Percentiles rank a stretch among this genome's conserved stretches.
These are phyloP conservation scores for Albula goreensis DNA, from an alignment of 2,113 vertebrate genomes.

Conservation along the genomic window DNA sequence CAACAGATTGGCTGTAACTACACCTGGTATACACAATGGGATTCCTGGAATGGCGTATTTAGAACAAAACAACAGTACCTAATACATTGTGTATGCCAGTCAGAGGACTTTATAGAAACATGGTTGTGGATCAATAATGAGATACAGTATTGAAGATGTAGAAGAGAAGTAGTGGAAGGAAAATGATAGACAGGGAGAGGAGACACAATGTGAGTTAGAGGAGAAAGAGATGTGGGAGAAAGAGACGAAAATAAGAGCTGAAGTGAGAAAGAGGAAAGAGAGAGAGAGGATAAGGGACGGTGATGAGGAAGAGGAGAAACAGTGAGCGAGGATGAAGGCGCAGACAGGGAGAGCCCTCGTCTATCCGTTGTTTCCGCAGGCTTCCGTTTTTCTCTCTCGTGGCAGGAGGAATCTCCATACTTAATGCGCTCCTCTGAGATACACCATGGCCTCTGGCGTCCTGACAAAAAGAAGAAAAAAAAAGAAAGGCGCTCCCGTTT, in stretches of 20 bases:
- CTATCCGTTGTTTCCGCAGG: background rate
- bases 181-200: background rate
- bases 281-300: background rate
- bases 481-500: conserved; percentile 2
- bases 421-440: background rate
- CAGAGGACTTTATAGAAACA: too few relatives aligned
- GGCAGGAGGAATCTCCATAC: background rate
- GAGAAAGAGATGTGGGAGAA: background rate
- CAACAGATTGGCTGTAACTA: too few relatives aligned
- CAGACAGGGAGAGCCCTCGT: background rate
- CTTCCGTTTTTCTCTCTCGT: background rate
- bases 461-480: conserved; percentile 1
- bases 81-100: too few relatives aligned
- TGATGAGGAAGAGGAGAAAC: background rate
- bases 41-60: too few relatives aligned
- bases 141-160: too few relatives aligned
- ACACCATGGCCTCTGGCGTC: conserved; percentile 8
- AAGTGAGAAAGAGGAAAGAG: background rate
- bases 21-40: too few relatives aligned
- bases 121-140: too few relatives aligned
- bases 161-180: too few relatives aligned
- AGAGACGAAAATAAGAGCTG: background rate
- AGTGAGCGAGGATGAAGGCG: background rate
- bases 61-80: too few relatives aligned
- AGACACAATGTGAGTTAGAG: background rate